A percentile compares a stretch with the other conserved stretches of the same genome.
Conservation (phyloP, 2,113 vertebrate genomes). For the Falco punctatus region DNA sequence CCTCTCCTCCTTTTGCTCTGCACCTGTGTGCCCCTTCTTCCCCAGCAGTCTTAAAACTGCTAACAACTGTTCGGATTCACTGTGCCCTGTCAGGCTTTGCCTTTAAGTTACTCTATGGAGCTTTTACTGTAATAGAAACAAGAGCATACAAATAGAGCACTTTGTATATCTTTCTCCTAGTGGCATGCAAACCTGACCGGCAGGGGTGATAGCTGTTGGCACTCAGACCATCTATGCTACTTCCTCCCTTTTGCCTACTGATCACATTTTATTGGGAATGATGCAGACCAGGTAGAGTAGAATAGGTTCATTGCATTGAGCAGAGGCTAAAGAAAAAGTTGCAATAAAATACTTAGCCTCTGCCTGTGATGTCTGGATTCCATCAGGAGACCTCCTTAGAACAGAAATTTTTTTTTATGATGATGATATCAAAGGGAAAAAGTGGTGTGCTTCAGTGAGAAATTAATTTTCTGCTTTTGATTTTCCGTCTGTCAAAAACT, state of each 20-base stretch:
- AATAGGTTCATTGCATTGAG: background rate
- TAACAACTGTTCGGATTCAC: background rate
- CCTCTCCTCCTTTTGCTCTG: background rate
- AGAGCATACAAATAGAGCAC: background rate
- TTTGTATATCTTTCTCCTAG: slow-evolving; percentile 26
- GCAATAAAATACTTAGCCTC: slow-evolving; percentile 4
- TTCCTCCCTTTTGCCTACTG: background rate
- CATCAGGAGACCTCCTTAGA: background rate
- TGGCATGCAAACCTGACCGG: background rate
- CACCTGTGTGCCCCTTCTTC: background rate
- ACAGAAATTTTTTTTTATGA: background rate
- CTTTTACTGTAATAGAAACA: slow-evolving; percentile 16
- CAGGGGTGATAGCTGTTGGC: background rate
- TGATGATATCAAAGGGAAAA: background rate
- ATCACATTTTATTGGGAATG: background rate
- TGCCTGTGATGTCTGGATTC: background rate
- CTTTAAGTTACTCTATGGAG: slow-evolving; percentile 11
- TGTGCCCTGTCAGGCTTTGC: background rate
- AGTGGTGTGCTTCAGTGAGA: background rate
- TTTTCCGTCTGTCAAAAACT: background rate
- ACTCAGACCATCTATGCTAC: background rate
- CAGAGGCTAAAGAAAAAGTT: slow-evolving; percentile 3
- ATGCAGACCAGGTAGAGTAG: background rate
- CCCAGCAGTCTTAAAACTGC: background rate
- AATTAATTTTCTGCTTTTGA: background rate